A percentile compares a stretch with the other conserved stretches of the same genome.
Evolutionary conservation across 1,140 invertebrate genomes (phyloP).

Genomic region (Penaeus vannamei): DNA sequence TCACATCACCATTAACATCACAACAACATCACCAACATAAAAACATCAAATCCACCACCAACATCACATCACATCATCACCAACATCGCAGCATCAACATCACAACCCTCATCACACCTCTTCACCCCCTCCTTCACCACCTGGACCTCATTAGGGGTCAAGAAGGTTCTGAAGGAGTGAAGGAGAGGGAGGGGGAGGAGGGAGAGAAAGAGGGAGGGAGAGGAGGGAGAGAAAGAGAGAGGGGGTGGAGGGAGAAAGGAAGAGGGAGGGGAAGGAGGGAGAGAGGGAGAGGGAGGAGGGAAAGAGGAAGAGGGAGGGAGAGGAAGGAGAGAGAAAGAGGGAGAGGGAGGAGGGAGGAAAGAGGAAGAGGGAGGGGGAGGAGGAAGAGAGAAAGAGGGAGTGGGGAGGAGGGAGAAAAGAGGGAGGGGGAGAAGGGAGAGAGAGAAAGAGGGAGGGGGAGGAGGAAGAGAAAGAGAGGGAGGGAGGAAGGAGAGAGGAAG

Average conservation of each 20-base stretch:
- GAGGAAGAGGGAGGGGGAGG: background rate
- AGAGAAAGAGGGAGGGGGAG: no score
- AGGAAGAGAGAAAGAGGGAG: no score
- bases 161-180: no score
- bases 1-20: no score
- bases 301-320: background rate
- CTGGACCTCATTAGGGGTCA: no score
- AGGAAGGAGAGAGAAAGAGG: background rate
- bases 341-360: background rate
- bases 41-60: no score
- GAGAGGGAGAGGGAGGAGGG: conserved; percentile 10
- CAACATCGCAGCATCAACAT: no score
- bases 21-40: no score
- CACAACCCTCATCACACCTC: no score
- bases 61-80: no score
- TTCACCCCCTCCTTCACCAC: no score
- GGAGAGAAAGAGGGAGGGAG: background rate
- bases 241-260: background rate
- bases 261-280: conserved; percentile 9
- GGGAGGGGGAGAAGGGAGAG: background rate
- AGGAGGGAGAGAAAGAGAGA: background rate
- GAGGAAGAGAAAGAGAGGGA: background rate
- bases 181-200: background rate
- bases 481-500: background rate
- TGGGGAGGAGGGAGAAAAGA: background rate